Evolutionary conservation across 2,113 vertebrate species (phyloP).

Genomic region (Bujurquina vittata): DNA sequence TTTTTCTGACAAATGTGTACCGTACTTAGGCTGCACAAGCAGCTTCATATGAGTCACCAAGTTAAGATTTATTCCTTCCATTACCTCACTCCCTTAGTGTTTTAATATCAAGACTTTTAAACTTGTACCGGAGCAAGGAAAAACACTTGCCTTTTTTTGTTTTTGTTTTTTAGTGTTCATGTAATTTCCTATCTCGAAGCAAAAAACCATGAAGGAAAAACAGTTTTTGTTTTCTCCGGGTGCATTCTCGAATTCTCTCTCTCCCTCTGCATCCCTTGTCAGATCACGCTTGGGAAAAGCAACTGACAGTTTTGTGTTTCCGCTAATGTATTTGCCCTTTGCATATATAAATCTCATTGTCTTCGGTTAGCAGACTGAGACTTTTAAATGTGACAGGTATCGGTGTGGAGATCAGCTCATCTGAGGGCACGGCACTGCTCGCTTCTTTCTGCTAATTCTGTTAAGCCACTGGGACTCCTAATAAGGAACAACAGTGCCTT

Average conservation of each 20-base stretch:
- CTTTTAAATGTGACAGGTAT: slow-evolving; percentile 69
- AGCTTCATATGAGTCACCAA: slow-evolving; percentile 52
- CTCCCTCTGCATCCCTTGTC: slow-evolving; percentile 27
- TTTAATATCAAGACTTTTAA: slow-evolving; percentile 49
- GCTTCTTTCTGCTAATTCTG: slow-evolving; percentile 63
- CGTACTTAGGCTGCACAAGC: slow-evolving; percentile 43
- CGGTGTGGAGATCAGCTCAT: slow-evolving; percentile 58
- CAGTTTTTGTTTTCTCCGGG: slow-evolving; percentile 12
- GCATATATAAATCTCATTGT: slow-evolving; percentile 56
- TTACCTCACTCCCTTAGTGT: slow-evolving; percentile 44
- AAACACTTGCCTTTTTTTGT: slow-evolving; percentile 6
- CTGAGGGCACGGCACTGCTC: slow-evolving; percentile 40
- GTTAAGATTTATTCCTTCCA: slow-evolving; percentile 65
- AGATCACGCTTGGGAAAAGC: slow-evolving; percentile 44
- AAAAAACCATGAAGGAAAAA: slow-evolving; percentile 23
- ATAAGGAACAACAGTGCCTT: slow-evolving; percentile 67
- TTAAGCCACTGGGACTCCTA: slow-evolving; percentile 69
- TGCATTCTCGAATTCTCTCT: not conserved
- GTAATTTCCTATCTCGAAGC: slow-evolving; percentile 15
- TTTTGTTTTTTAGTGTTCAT: not conserved
- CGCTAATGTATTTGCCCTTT: slow-evolving; percentile 61
- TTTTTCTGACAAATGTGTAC: slow-evolving; percentile 52
- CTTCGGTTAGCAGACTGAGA: slow-evolving; percentile 22
- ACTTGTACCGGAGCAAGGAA: slow-evolving; percentile 13
- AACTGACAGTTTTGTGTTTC: slow-evolving; percentile 53